phyloP scores from a whole-genome alignment of 2,113 vertebrate genomes.

The Narcine bancroftii region DNA sequence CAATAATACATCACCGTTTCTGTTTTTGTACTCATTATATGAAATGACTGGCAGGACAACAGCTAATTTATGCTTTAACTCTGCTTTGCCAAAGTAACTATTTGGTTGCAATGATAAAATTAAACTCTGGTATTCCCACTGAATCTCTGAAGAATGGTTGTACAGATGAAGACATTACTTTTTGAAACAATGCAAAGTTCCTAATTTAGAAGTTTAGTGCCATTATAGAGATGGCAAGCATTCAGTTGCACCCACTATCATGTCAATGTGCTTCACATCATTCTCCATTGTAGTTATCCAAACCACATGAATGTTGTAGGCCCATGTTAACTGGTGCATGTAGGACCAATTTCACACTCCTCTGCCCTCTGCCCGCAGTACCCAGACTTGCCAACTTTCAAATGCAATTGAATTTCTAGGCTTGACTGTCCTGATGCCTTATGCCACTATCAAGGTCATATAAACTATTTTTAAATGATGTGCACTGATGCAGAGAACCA shows the following conservation, averaged over 20 bases:
- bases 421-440: neutral
- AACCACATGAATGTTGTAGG: neutral
- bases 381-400: neutral
- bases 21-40: neutral
- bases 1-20: neutral
- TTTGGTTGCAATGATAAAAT: neutral
- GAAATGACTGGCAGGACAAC: neutral
- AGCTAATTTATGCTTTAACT: neutral
- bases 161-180: neutral
- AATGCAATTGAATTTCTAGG: neutral
- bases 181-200: neutral
- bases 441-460: neutral
- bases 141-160: neutral
- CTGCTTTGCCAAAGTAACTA: neutral
- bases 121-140: neutral
- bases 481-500: too few relatives aligned
- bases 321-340: neutral
- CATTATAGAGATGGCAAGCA: too few relatives aligned
- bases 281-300: neutral
- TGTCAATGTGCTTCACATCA: too few relatives aligned
- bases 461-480: neutral
- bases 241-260: neutral
- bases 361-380: too few relatives aligned
- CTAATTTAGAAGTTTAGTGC: neutral
- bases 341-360: neutral